A percentile compares a stretch with the other conserved stretches of the same genome.
phyloP scores from a whole-genome alignment of 1,140 invertebrate species.

The Stegodyphus mimosarum region DNA sequence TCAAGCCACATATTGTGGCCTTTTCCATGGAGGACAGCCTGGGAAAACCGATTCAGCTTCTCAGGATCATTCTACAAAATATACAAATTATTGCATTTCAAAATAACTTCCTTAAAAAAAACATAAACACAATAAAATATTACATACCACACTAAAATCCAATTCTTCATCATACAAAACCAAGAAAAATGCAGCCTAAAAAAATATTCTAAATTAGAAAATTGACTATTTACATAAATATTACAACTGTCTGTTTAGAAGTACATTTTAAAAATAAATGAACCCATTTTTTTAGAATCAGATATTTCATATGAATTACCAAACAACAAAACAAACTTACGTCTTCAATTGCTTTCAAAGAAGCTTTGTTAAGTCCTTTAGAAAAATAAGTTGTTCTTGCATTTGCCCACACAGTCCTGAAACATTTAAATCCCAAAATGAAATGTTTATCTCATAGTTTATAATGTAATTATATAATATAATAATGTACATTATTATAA shows the following conservation, averaged over 20 bases:
- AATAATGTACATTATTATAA: too few species aligned
- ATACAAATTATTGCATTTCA: background rate
- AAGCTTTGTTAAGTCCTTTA: constrained; percentile 87
- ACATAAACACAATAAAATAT: background rate
- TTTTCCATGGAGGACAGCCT: constrained; percentile 91
- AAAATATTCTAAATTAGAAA: constrained; percentile 25
- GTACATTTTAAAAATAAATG: too few species aligned
- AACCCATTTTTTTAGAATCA: too few species aligned
- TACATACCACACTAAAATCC: constrained; percentile 81
- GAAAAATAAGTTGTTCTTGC: constrained; percentile 79
- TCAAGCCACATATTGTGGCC: constrained; percentile 98
- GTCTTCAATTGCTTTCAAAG: constrained; percentile 91
- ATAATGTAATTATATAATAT: too few species aligned
- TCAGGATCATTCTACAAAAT: constrained; percentile 76
- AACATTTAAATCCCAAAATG: constrained; percentile 10
- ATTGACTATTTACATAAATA: too few species aligned
- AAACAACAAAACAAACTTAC: constrained; percentile 61
- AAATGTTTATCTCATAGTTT: too few species aligned
- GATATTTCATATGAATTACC: background rate
- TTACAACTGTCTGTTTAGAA: too few species aligned
- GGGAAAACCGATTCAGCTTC: constrained; percentile 87
- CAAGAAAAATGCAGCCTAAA: constrained; percentile 87
- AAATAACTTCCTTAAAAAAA: constrained; percentile 56
- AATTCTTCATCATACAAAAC: constrained; percentile 88
- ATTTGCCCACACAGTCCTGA: constrained; percentile 86